Conservation (phyloP, 2,797 vertebrate genomes). For the Podarcis lilfordi region DNA sequence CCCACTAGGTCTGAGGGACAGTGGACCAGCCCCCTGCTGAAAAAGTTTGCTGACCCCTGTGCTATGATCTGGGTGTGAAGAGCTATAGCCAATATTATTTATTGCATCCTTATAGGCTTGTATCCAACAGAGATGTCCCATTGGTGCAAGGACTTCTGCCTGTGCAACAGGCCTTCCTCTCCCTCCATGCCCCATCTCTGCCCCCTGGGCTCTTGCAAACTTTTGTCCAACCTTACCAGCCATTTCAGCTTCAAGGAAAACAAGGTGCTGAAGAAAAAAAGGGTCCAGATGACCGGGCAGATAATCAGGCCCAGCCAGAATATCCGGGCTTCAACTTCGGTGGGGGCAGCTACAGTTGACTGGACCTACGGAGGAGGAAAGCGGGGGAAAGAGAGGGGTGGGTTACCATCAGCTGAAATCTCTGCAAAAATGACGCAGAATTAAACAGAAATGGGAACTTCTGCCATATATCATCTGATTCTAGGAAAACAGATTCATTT, state of each 20-base stretch:
- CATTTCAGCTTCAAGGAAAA: slow-evolving; percentile 89
- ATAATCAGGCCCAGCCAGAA: slow-evolving; percentile 89
- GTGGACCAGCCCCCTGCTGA: too few species aligned
- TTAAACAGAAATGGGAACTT: slow-evolving; percentile 24
- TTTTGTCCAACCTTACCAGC: slow-evolving; percentile 79
- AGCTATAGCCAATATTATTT: too few species aligned
- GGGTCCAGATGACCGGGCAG: slow-evolving; percentile 86
- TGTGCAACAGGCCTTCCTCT: too few species aligned
- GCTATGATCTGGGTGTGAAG: too few species aligned
- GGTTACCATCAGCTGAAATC: neutral
- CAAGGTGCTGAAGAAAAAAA: slow-evolving; percentile 88
- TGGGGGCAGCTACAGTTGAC: slow-evolving; percentile 62
- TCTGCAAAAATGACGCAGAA: neutral
- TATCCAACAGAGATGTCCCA: too few species aligned
- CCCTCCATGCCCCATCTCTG: too few species aligned
- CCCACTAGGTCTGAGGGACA: too few species aligned
- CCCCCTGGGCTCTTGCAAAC: neutral
- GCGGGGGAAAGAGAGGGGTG: neutral
- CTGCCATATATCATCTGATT: neutral
- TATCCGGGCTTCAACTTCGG: slow-evolving; percentile 85
- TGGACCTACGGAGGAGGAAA: slow-evolving; percentile 65
- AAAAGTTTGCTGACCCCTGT: too few species aligned
- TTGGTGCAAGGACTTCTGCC: too few species aligned
- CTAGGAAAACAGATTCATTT: slow-evolving; percentile 2
- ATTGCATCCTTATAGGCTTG: too few species aligned